phyloP scores from a whole-genome alignment of 2,113 vertebrate species.

The Paralichthys olivaceus region DNA sequence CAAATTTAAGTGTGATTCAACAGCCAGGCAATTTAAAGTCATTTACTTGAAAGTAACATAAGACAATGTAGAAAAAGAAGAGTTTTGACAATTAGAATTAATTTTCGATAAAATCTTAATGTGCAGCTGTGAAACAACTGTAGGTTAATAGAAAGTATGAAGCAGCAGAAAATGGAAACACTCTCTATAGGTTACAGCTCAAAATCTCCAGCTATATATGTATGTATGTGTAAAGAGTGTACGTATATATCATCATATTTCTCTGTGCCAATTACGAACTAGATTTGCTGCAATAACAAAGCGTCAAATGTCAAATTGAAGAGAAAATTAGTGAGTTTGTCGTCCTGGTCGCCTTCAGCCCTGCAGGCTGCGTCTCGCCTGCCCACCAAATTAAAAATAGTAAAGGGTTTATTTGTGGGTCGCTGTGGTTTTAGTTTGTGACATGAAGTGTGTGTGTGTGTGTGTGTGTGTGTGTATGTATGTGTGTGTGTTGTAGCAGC shows the following conservation, averaged over 20 bases:
- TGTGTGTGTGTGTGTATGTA: slow-evolving; percentile 70
- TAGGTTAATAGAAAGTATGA: too few species aligned
- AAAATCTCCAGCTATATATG: background rate
- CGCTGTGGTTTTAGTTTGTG: slow-evolving; percentile 64
- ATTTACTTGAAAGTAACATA: too few species aligned
- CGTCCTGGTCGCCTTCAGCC: slow-evolving; percentile 13
- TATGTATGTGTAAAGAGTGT: background rate
- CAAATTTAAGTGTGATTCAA: too few species aligned
- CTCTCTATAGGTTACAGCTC: too few species aligned
- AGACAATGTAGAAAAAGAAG: too few species aligned
- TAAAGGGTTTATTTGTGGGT: slow-evolving; percentile 70
- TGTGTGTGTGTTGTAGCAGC: slow-evolving; percentile 63
- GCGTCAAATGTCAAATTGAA: slow-evolving; percentile 23
- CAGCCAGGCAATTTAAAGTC: too few species aligned
- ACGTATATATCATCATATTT: background rate
- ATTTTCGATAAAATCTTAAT: too few species aligned
- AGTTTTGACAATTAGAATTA: too few species aligned
- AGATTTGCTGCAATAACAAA: slow-evolving; percentile 14
- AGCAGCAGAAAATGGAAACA: too few species aligned
- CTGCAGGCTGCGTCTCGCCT: slow-evolving; percentile 46
- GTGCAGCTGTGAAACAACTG: too few species aligned
- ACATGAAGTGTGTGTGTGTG: slow-evolving; percentile 65
- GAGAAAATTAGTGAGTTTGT: slow-evolving; percentile 1
- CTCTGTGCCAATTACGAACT: background rate
- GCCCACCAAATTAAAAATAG: slow-evolving; percentile 72